phyloP scores from a whole-genome alignment of 2,888 invertebrate genomes.

The Dioctria linearis region DNA sequence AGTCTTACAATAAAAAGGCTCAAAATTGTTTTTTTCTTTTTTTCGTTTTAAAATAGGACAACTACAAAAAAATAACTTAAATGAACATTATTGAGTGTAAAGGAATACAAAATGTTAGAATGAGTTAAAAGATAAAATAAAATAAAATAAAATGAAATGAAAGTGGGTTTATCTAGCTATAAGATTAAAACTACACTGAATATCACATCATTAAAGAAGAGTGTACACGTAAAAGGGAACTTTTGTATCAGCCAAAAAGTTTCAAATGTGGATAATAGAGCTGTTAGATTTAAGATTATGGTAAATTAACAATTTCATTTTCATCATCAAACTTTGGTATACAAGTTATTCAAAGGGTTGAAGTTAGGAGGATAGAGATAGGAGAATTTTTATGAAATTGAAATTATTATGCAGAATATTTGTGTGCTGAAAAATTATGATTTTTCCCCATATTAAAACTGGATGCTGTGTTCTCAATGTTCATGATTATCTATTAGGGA shows the following conservation, averaged over 20 bases:
- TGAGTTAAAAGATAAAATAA: background rate
- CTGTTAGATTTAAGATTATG: background rate
- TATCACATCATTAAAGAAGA: conserved; percentile 10
- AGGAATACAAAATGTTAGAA: background rate
- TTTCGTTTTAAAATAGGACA: background rate
- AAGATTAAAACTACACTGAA: conserved; percentile 4
- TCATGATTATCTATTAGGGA: conserved; percentile 73
- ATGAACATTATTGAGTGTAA: background rate
- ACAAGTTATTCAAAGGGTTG: too few relatives aligned
- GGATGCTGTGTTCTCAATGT: background rate
- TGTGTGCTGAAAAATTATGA: too few relatives aligned
- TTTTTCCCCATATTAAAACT: too few relatives aligned
- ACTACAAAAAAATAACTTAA: background rate
- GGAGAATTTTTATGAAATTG: too few relatives aligned
- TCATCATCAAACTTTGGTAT: too few relatives aligned
- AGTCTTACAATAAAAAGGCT: conserved; percentile 21
- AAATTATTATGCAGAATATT: too few relatives aligned
- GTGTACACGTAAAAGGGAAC: background rate
- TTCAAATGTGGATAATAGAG: background rate
- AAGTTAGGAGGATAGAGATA: too few relatives aligned
- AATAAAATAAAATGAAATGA: background rate
- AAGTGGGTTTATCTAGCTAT: conserved; percentile 1
- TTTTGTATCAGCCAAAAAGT: background rate
- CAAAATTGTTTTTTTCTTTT: background rate
- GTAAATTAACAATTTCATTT: too few relatives aligned